Evolutionary conservation across 92 coral and sea anemone species (phyloP).

Genomic region (Epizoanthus rinbou): DNA sequence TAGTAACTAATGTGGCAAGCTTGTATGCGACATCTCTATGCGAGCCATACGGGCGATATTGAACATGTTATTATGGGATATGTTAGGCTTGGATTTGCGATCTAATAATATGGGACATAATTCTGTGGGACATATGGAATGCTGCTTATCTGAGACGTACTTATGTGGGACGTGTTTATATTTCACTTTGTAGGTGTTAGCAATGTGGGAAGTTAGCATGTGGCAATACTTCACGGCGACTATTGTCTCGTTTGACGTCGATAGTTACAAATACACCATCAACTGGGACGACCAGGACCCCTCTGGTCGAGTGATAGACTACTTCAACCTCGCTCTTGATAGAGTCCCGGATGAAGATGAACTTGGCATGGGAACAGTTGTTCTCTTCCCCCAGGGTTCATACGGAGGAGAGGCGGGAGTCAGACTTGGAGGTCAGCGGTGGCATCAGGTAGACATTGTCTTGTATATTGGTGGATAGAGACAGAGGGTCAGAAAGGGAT

Average conservation of each 20-base stretch:
- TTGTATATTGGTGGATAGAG: too few relatives aligned
- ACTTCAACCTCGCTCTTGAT: conserved; percentile 88
- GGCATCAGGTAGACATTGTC: conserved; percentile 70
- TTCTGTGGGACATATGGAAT: too few relatives aligned
- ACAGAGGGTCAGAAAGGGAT: too few relatives aligned
- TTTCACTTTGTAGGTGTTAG: conserved; percentile 61
- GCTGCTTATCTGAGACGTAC: too few relatives aligned
- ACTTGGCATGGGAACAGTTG: conserved; percentile 82
- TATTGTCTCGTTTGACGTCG: conserved; percentile 71
- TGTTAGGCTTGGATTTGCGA: too few relatives aligned
- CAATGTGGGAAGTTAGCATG: conserved; percentile 79
- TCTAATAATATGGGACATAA: too few relatives aligned
- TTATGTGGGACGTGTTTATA: too few relatives aligned
- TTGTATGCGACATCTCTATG: too few relatives aligned
- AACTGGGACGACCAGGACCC: conserved; percentile 96
- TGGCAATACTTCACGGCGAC: conserved; percentile 98
- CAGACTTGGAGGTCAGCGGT: conserved; percentile 84
- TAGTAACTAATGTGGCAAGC: too few relatives aligned
- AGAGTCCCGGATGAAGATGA: conserved; percentile 90
- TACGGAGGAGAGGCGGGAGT: conserved; percentile 86
- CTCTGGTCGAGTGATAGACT: conserved; percentile 81
- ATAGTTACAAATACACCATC: conserved; percentile 68
- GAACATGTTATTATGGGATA: too few relatives aligned
- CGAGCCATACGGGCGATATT: too few relatives aligned
- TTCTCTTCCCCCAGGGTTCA: conserved; percentile 89